These are phyloP conservation scores for Drosophila orosa DNA, from an alignment of 1,140 invertebrate species.

Conservation along the genomic window DNA sequence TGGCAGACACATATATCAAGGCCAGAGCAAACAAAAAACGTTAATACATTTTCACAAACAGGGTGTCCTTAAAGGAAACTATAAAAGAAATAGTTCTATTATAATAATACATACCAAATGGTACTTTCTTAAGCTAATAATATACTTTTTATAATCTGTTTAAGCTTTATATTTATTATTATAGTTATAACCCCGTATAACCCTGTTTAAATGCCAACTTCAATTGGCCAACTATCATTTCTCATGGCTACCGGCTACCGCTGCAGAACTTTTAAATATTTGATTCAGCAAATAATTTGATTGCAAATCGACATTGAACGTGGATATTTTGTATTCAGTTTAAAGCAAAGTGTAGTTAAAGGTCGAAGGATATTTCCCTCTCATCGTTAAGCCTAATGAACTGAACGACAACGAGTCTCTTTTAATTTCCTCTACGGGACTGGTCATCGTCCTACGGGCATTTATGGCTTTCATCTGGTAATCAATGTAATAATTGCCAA, in stretches of 20 bases:
- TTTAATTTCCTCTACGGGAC: slow-evolving; percentile 29
- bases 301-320: slow-evolving; percentile 61
- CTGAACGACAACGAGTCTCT: slow-evolving; percentile 7
- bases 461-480: slow-evolving; percentile 56
- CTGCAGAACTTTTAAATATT: slow-evolving; percentile 72
- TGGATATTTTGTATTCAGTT: slow-evolving; percentile 22
- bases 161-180: not conserved
- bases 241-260: slow-evolving; percentile 10
- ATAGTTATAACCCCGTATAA: not conserved
- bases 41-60: slow-evolving; percentile 31
- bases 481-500: slow-evolving; percentile 74
- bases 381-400: slow-evolving; percentile 31
- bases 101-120: too few species aligned
- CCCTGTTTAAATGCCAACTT: slow-evolving; percentile 47
- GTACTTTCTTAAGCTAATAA: not conserved
- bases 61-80: slow-evolving; percentile 26
- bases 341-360: slow-evolving; percentile 11
- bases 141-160: not conserved
- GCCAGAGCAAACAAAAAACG: slow-evolving; percentile 52
- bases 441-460: slow-evolving; percentile 14
- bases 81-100: too few species aligned
- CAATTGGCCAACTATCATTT: slow-evolving; percentile 34
- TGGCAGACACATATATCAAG: slow-evolving; percentile 59
- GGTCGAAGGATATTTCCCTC: slow-evolving; percentile 3
- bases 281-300: slow-evolving; percentile 77